These are phyloP conservation scores for Sanderia malayensis DNA, from an alignment of 30 jellyfish, hydroid and myxozoan species.

Conservation along the genomic window DNA sequence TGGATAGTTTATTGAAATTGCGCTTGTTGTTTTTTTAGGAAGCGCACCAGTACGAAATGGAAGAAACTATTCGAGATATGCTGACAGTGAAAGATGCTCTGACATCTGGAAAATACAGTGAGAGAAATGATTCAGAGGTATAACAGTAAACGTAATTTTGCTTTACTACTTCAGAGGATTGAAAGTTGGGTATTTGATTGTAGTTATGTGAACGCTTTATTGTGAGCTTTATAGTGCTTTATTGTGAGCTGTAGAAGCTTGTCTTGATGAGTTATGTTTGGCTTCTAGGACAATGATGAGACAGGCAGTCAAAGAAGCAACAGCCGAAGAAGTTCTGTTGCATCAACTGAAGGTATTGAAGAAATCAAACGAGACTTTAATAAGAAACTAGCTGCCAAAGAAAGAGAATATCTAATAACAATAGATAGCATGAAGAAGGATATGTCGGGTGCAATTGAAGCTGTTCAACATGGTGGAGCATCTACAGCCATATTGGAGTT, in stretches of 20 bases:
- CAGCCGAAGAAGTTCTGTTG: conserved; percentile 56
- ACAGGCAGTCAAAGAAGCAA: conserved; percentile 29
- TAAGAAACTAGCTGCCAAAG: conserved; percentile 50
- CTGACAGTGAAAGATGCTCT: conserved; percentile 75
- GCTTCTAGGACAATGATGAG: conserved; percentile 36
- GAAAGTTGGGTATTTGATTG: too few relatives aligned
- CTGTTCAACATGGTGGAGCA: conserved; percentile 87
- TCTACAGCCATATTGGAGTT: conserved; percentile 79
- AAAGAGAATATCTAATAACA: conserved; percentile 54
- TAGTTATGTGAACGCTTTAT: too few relatives aligned
- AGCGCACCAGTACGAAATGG: conserved; percentile 97
- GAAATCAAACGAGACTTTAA: conserved; percentile 69
- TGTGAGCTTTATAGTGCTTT: too few relatives aligned
- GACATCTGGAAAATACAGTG: conserved; percentile 76
- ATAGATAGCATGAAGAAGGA: conserved; percentile 68
- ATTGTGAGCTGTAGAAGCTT: too few relatives aligned
- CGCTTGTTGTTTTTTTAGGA: conserved; percentile 72
- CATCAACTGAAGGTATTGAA: conserved; percentile 62
- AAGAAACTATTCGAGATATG: conserved; percentile 98
- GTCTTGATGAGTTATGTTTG: too few relatives aligned
- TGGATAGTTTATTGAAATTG: too few relatives aligned
- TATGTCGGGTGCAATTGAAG: conserved; percentile 77
- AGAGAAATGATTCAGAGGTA: conserved; percentile 42
- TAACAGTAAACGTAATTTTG: too few relatives aligned
- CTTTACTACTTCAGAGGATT: too few relatives aligned